These are phyloP conservation scores for Panopea generosa DNA, from an alignment of 2,888 invertebrate genomes.

Conservation along the genomic window DNA sequence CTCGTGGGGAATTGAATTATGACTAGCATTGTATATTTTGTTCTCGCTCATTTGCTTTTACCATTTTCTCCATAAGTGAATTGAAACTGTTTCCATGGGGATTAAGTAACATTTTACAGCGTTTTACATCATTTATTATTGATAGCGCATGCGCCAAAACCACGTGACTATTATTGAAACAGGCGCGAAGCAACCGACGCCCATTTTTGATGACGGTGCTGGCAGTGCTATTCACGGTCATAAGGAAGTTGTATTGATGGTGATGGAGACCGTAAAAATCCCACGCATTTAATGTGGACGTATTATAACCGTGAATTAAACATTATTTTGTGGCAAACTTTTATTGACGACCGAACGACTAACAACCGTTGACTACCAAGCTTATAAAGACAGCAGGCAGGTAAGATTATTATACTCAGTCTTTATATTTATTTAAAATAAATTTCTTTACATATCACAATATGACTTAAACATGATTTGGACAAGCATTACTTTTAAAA, in stretches of 20 bases:
- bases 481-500: too few species aligned
- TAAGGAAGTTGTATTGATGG: too few species aligned
- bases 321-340: background rate
- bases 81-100: conserved; percentile 55
- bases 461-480: too few species aligned
- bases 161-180: conserved; percentile 26
- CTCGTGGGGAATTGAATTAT: conserved; percentile 17
- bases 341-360: background rate
- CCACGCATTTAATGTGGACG: too few species aligned
- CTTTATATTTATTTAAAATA: too few species aligned
- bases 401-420: too few species aligned
- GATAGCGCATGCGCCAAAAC: conserved; percentile 43
- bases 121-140: conserved; percentile 45
- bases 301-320: too few species aligned
- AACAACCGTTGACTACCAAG: too few species aligned
- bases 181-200: conserved; percentile 29
- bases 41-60: conserved; percentile 33
- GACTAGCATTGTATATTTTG: background rate
- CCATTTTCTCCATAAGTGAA: conserved; percentile 49
- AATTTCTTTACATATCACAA: too few species aligned
- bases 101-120: conserved; percentile 53
- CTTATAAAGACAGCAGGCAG: too few species aligned
- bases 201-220: conserved; percentile 36
- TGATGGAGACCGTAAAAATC: conserved; percentile 30
- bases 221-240: background rate